Base-by-base conservation (phyloP, 1,140 invertebrate species). In the Manduca sexta region DNA sequence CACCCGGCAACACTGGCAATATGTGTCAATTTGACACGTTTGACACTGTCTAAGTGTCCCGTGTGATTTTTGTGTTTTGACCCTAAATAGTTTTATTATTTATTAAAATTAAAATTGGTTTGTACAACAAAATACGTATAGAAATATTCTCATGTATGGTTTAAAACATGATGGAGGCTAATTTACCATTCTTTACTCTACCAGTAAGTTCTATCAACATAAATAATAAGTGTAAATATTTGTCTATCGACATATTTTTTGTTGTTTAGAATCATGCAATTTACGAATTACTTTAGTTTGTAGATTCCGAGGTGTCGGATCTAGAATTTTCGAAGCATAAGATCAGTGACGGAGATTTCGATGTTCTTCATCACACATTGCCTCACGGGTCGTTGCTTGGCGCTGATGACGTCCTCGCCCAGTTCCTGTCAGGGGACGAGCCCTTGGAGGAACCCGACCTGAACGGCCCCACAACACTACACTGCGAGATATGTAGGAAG, bases 401-500 rank as follows among this genome's bases (percentile, higher is more conserved):
- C 0, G 45, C 66, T 4, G 81, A 84, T 30, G 81, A 83, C 49
- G 81, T 80, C 0, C 45, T 84, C 30, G 74, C 78, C 1, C 74
- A 82, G 34, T 80, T 84, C 42, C 45, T 84, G 5, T 67, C 70
- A 1, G 68, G 66, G 0, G 78, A 82, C 45, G 79, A 77, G 3
- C 72, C 74, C 2, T 45, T 83, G 16, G 81, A 83, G 44, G 78
- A 82, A 43, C 81, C 81, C 1, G 77, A 83, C 41, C 52, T 84
- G n/a, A 84, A 81, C 45, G 81, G 76, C 0, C 76, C 81, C 2
- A 74, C 77, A 0, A 78, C 77, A 6, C 56, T 83, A 17, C 74
- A 76, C 21, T 85, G 82, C 52, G 79, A 85, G 52, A 84, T 85
- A 34, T 85, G 82, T 55, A 64, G 61, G 7, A 84, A 83, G 48